phyloP scores from a whole-genome alignment of 1,140 invertebrate species.

The Anagrus nilaparvatae region DNA sequence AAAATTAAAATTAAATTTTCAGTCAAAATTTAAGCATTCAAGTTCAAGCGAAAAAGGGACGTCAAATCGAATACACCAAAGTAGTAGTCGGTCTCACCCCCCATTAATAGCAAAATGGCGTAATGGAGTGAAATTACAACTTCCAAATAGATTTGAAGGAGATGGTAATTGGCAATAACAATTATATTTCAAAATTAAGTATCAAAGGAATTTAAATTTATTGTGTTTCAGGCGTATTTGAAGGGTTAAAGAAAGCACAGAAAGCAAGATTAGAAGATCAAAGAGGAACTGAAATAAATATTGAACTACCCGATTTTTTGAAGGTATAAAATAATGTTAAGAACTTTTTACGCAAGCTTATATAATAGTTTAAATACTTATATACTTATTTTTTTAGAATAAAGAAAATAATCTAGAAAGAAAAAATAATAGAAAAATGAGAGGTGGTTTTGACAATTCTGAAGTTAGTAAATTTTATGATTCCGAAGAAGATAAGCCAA shows the following conservation, averaged over 20 bases:
- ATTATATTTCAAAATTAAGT: slow-evolving; percentile 6
- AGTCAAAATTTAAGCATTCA: slow-evolving; percentile 34
- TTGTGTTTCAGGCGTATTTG: slow-evolving; percentile 50
- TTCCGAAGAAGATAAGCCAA: slow-evolving; percentile 26
- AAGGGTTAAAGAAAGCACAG: slow-evolving; percentile 67
- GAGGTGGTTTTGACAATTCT: slow-evolving; percentile 22
- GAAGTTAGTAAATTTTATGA: slow-evolving; percentile 38
- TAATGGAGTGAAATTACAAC: slow-evolving; percentile 56
- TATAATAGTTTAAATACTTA: not conserved
- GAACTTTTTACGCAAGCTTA: slow-evolving; percentile 4
- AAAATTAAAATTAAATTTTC: slow-evolving; percentile 7
- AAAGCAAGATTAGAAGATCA: slow-evolving; percentile 68
- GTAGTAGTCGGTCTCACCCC: slow-evolving; percentile 32
- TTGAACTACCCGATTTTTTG: slow-evolving; percentile 69
- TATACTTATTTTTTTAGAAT: slow-evolving; percentile 28
- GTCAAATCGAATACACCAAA: slow-evolving; percentile 30
- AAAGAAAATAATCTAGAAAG: slow-evolving; percentile 41
- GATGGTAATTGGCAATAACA: slow-evolving; percentile 43
- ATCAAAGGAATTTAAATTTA: not conserved
- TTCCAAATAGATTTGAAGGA: slow-evolving; percentile 54
- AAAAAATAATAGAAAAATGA: slow-evolving; percentile 32
- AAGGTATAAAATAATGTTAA: slow-evolving; percentile 41
- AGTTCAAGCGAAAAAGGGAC: slow-evolving; percentile 32
- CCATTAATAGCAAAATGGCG: slow-evolving; percentile 61
- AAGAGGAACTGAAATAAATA: slow-evolving; percentile 70